Percentiles rank a stretch among this genome's conserved stretches.
Conservation (phyloP, 2,797 vertebrate genomes). For the Adelosebastes latens region DNA sequence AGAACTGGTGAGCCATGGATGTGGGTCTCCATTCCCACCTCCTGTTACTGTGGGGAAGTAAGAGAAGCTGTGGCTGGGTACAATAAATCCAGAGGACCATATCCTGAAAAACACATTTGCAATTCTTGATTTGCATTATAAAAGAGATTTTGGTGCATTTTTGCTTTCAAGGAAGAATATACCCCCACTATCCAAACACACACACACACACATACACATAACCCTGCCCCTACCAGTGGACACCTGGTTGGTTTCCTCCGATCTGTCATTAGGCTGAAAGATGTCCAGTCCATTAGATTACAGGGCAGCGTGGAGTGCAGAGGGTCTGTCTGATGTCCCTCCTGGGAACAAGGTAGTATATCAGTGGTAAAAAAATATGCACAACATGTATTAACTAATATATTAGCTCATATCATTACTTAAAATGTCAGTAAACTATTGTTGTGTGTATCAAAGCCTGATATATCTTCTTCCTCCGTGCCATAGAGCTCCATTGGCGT, state of each 20-base stretch:
- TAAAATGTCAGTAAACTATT: not conserved
- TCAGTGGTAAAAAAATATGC: not conserved
- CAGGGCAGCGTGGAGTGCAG: conserved; percentile 18
- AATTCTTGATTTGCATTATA: not conserved
- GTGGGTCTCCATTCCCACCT: not conserved
- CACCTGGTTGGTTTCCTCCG: conserved; percentile 48
- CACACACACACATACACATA: not conserved
- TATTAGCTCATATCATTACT: not conserved
- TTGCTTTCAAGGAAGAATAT: not conserved
- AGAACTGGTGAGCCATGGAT: not conserved
- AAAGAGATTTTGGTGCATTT: not conserved
- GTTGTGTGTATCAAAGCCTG: not conserved
- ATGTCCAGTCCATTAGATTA: conserved; percentile 37
- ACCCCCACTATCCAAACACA: not conserved
- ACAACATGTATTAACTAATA: not conserved
- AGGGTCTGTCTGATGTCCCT: not conserved
- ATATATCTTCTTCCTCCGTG: not conserved
- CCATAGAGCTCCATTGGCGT: not conserved
- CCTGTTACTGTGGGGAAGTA: not conserved
- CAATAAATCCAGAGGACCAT: not conserved
- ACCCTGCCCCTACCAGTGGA: not conserved
- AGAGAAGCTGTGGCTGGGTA: not conserved
- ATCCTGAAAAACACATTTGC: not conserved
- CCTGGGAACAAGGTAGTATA: not conserved
- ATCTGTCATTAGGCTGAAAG: conserved; percentile 61